These are phyloP conservation scores for Bimastos eiseni DNA, from an alignment of 2,888 invertebrate genomes.

Conservation along the genomic window DNA sequence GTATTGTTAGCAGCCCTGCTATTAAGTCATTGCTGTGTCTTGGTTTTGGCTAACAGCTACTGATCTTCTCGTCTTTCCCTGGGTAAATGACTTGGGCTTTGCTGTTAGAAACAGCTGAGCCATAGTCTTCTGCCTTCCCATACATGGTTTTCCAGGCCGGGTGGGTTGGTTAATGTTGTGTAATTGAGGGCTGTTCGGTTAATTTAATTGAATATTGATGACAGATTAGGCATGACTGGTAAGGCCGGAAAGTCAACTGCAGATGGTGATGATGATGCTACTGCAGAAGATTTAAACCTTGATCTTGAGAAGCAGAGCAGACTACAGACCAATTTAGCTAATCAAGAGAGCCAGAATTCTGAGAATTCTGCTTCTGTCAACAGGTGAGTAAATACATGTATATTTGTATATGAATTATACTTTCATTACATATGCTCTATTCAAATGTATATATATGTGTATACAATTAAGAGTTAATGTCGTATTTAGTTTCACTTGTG, in stretches of 20 bases:
- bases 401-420: no score
- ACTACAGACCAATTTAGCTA: neutral
- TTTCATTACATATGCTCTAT: neutral
- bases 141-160: neutral
- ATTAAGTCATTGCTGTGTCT: no score
- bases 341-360: conserved; percentile 5
- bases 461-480: neutral
- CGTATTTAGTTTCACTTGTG: neutral
- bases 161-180: neutral
- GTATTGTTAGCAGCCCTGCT: no score
- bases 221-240: neutral
- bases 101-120: neutral
- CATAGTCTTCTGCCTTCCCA: neutral
- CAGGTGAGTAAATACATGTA: neutral
- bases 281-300: neutral
- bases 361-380: neutral
- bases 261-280: neutral
- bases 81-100: no score
- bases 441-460: no score
- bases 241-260: neutral
- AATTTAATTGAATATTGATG: neutral
- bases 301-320: neutral
- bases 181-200: neutral
- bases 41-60: no score
- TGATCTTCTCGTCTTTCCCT: neutral